Conservation (phyloP, 2,797 vertebrate genomes). For the Danio kyathit region DNA sequence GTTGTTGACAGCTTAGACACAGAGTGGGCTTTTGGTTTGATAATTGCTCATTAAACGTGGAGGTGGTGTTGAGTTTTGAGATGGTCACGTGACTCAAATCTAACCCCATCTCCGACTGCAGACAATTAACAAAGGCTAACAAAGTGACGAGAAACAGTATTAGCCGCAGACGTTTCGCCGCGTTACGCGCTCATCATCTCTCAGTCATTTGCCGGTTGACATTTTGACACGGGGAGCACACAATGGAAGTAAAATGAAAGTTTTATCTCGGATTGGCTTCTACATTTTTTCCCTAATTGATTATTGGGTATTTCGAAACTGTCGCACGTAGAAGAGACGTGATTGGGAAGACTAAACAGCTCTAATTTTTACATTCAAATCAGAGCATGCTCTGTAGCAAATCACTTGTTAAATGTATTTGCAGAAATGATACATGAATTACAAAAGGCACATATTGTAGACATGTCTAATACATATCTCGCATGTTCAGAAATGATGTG, state of each 20-base stretch:
- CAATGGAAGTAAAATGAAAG: constrained; percentile 5
- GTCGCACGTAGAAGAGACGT: background rate
- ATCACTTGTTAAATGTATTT: no score
- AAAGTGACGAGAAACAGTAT: constrained; percentile 19
- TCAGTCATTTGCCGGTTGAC: constrained; percentile 10
- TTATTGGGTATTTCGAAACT: background rate
- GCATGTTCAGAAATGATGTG: no score
- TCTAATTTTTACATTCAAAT: background rate
- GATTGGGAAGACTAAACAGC: background rate
- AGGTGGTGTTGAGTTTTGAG: constrained; percentile 55
- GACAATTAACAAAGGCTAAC: constrained; percentile 38
- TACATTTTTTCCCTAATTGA: constrained; percentile 4
- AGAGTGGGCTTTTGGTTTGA: constrained; percentile 62
- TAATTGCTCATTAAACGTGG: constrained; percentile 68
- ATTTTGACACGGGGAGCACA: background rate
- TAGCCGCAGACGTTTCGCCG: background rate
- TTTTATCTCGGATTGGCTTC: background rate
- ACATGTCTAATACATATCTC: no score
- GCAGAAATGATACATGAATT: no score
- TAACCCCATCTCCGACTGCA: constrained; percentile 4
- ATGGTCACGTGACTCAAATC: constrained; percentile 37
- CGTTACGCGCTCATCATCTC: constrained; percentile 11
- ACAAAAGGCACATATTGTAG: no score
- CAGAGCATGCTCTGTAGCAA: no score
- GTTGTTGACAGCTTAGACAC: constrained; percentile 64